Evolutionary conservation across 2,797 vertebrate species (phyloP).

Genomic region (Brachymystax lenok): DNA sequence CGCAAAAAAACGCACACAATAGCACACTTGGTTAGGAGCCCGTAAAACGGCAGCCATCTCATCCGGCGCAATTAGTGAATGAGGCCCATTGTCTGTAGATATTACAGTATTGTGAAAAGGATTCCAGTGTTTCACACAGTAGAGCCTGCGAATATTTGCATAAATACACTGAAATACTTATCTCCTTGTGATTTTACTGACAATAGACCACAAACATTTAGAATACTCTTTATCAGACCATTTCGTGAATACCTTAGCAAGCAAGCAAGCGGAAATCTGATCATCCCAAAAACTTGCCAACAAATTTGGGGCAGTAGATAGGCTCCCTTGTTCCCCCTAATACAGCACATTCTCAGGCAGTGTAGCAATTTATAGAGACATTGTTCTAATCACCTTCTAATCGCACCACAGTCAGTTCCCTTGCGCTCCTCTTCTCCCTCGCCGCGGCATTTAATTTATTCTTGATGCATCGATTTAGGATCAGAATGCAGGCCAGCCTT

Average conservation of each 20-base stretch:
- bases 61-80: too few relatives aligned
- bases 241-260: conserved; percentile 25
- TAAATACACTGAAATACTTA: not conserved
- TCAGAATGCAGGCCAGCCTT: conserved; percentile 26
- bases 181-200: conserved; percentile 29
- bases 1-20: too few relatives aligned
- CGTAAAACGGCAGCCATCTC: too few relatives aligned
- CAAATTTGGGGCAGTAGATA: conserved; percentile 38
- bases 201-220: conserved; percentile 2
- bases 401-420: conserved; percentile 33
- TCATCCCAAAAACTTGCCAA: conserved; percentile 23
- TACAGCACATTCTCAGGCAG: conserved; percentile 32
- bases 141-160: not conserved
- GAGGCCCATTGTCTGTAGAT: too few relatives aligned
- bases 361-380: conserved; percentile 37
- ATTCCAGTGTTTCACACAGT: not conserved
- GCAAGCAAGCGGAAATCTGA: conserved; percentile 30
- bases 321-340: conserved; percentile 23
- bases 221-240: conserved; percentile 13
- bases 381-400: conserved; percentile 57
- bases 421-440: conserved; percentile 12
- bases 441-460: conserved; percentile 48
- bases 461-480: conserved; percentile 47
- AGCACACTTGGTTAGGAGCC: too few relatives aligned
- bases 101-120: too few relatives aligned